Evolutionary conservation across 2,113 vertebrate genomes (phyloP).

Genomic region (Mus musculus): GRCm39 chr3:149288001-149288500

Average conservation of each 20-base stretch:
- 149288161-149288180: too few species aligned
- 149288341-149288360: too few species aligned
- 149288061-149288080: background rate
- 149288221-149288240: background rate
- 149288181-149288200: background rate
- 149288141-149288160: background rate
- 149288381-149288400: background rate
- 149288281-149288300: background rate
- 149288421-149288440: background rate
- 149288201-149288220: background rate
- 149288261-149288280: background rate
- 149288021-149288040: background rate
- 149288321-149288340: background rate
- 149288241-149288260: background rate
- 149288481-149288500: background rate
- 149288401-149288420: background rate
- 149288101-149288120: background rate
- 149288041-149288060: background rate
- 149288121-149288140: background rate
- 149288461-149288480: background rate
- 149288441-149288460: background rate
- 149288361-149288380: background rate
- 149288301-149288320: background rate
- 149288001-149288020: background rate
- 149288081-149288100: background rate